Percentiles rank a stretch among this genome's conserved stretches.
phyloP scores from a whole-genome alignment of 2,113 vertebrate species.

The Podiceps cristatus region DNA sequence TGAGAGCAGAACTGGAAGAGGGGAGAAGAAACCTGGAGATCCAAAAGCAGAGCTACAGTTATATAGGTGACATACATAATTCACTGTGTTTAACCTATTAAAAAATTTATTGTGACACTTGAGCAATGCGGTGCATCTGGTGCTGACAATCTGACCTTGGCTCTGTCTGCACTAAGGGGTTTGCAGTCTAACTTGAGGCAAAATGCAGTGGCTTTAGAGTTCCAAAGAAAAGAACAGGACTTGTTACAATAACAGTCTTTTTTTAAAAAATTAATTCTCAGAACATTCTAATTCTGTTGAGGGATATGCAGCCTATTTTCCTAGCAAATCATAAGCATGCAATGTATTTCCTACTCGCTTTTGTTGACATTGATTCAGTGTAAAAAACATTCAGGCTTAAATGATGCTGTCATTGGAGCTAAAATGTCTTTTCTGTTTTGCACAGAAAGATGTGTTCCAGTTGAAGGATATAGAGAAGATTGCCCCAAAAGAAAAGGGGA shows the following conservation, averaged over 20 bases:
- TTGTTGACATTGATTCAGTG: not conserved
- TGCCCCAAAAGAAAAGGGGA: conserved; percentile 95
- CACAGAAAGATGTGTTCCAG: conserved; percentile 97
- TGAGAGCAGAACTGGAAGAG: not conserved
- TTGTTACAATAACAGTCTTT: not conserved
- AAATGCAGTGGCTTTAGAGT: not conserved
- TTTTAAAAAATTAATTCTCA: not conserved
- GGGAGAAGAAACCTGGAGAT: not conserved
- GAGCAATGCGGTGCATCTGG: not conserved
- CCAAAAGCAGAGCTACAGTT: not conserved
- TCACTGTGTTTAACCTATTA: not conserved
- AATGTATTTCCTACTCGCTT: not conserved
- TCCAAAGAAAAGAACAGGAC: not conserved
- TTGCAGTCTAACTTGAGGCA: not conserved
- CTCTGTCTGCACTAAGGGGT: not conserved
- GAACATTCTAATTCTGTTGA: not conserved
- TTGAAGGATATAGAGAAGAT: conserved; percentile 98
- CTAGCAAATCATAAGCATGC: not conserved
- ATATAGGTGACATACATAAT: not conserved
- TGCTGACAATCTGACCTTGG: not conserved
- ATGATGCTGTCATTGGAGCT: not conserved
- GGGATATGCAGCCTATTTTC: not conserved
- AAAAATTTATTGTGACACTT: not conserved
- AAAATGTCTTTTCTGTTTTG: conserved; percentile 30
- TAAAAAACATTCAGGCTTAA: not conserved